A percentile compares a stretch with the other conserved stretches of the same genome.
Evolutionary conservation across 2,888 invertebrate genomes (phyloP).

Genomic region (Cyclophora albipunctata): DNA sequence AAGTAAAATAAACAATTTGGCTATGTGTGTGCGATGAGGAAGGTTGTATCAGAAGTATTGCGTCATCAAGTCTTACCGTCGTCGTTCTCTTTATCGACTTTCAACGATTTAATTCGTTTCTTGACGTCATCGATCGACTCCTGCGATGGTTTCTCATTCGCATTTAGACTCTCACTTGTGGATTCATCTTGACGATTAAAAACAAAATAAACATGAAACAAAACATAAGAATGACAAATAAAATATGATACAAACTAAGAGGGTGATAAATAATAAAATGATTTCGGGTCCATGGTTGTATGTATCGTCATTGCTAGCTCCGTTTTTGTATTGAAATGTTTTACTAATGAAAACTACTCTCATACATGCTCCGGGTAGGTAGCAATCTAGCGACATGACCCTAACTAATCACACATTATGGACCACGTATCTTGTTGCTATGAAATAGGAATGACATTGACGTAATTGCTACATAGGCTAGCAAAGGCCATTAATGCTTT

Average conservation of each 20-base stretch:
- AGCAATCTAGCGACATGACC: too few species aligned
- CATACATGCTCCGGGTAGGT: too few species aligned
- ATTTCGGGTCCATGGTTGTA: neutral
- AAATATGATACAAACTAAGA: constrained; percentile 17
- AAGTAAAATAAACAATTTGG: constrained; percentile 32
- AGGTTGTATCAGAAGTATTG: neutral
- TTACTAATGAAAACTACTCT: too few species aligned
- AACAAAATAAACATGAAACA: constrained; percentile 18
- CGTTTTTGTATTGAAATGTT: too few species aligned
- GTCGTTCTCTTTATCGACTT: constrained; percentile 66
- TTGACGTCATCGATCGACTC: constrained; percentile 64
- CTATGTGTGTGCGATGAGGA: constrained; percentile 25
- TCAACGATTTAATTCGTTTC: constrained; percentile 63
- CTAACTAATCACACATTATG: too few species aligned
- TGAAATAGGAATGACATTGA: too few species aligned
- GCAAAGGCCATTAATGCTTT: too few species aligned
- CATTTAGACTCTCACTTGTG: constrained; percentile 43
- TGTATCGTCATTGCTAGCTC: too few species aligned
- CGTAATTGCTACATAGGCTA: too few species aligned
- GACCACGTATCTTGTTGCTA: too few species aligned
- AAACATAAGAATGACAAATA: constrained; percentile 22
- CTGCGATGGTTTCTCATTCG: constrained; percentile 50
- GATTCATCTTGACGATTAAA: constrained; percentile 36
- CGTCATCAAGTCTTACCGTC: constrained; percentile 52
- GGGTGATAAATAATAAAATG: constrained; percentile 11